A percentile compares a stretch with the other conserved stretches of the same genome.
These are phyloP conservation scores for Catocala sponsa DNA, from an alignment of 2,888 invertebrate genomes.

Conservation along the genomic window DNA sequence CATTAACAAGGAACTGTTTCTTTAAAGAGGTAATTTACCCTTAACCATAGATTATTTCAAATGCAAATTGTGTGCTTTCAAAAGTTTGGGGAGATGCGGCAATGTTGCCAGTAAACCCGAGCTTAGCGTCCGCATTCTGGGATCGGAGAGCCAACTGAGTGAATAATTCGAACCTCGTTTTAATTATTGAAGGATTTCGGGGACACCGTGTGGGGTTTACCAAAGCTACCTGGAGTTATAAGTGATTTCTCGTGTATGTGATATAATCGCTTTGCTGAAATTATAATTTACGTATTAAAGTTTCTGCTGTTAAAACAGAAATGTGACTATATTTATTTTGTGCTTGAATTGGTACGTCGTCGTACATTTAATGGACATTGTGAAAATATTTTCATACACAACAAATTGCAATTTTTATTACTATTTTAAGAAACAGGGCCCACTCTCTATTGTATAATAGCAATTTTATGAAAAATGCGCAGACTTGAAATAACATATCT, in stretches of 20 bases:
- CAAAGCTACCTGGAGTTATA: conserved; percentile 43
- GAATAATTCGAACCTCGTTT: conserved; percentile 68
- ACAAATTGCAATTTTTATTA: no score
- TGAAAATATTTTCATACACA: no score
- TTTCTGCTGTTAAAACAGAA: neutral
- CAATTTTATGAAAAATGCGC: no score
- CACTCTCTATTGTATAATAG: no score
- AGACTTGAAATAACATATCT: no score
- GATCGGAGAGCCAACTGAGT: conserved; percentile 54
- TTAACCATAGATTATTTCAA: conserved; percentile 64
- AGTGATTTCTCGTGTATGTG: conserved; percentile 42
- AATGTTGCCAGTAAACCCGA: conserved; percentile 54
- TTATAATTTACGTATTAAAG: neutral
- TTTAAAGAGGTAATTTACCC: conserved; percentile 37
- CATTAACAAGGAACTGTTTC: conserved; percentile 51
- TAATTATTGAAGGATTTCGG: conserved; percentile 65
- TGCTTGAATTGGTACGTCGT: no score
- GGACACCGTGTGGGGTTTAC: conserved; percentile 33
- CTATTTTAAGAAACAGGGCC: no score
- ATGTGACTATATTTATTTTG: no score
- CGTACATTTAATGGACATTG: no score
- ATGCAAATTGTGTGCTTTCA: conserved; percentile 77
- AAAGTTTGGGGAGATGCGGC: conserved; percentile 60
- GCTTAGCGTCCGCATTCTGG: conserved; percentile 54
- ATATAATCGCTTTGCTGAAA: conserved; percentile 1